Percentiles rank a stretch among this genome's conserved stretches.
These are phyloP conservation scores for Tapera naevia DNA, from an alignment of 2,797 vertebrate species.

Conservation along the genomic window DNA sequence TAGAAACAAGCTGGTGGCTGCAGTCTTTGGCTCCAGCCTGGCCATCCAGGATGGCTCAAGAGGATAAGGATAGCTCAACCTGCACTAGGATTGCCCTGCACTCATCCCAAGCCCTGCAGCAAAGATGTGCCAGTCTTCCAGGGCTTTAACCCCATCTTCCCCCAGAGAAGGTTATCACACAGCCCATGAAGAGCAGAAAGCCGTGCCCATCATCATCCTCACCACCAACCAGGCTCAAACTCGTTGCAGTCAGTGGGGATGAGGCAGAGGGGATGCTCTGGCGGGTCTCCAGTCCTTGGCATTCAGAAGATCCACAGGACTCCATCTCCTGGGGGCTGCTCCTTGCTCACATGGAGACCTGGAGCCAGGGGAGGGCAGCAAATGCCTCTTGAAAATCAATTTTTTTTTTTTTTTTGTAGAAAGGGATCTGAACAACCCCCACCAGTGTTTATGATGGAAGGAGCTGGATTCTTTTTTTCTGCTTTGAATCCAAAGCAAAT, in stretches of 20 bases:
- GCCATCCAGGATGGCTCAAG: neutral
- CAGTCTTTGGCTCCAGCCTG: neutral
- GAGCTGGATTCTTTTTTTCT: neutral
- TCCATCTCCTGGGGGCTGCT: neutral
- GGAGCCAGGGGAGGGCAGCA: neutral
- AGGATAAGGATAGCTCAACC: neutral
- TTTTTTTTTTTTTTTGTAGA: too few relatives aligned
- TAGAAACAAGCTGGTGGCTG: neutral
- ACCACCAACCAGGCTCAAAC: neutral
- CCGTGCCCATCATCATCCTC: neutral
- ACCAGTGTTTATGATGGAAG: accelerated
- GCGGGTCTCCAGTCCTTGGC: neutral
- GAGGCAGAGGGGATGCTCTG: neutral
- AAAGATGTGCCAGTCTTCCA: accelerated
- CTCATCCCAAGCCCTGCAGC: neutral
- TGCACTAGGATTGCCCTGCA: accelerated
- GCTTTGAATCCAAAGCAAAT: neutral
- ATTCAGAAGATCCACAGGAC: neutral
- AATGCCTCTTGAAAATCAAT: neutral
- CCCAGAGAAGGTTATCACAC: neutral
- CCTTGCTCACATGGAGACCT: accelerated
- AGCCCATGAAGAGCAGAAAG: neutral
- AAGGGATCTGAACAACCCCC: neutral
- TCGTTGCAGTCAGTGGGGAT: neutral
- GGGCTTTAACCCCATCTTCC: neutral